Percentiles rank a stretch among this genome's conserved stretches.
Conservation (phyloP, 2,797 vertebrate species). For the Poecile montanus region DNA sequence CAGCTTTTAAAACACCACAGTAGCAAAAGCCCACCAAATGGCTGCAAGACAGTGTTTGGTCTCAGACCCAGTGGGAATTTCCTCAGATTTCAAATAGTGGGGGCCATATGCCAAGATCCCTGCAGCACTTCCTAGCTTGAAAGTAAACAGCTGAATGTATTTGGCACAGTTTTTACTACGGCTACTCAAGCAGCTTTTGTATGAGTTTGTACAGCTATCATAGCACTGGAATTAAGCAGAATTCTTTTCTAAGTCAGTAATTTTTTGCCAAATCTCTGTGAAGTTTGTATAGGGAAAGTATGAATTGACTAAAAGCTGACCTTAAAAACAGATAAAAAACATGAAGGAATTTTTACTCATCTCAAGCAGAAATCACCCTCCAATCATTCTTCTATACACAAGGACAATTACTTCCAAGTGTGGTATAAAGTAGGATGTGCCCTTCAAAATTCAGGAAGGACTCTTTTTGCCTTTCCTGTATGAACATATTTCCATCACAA, state of each 20-base stretch:
- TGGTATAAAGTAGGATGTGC: not conserved
- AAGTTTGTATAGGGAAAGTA: not conserved
- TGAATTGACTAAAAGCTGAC: not conserved
- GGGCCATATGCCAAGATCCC: constrained; percentile 31
- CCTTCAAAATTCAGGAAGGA: not conserved
- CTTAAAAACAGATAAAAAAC: not conserved
- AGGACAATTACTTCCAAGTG: not conserved
- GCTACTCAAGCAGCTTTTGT: not conserved
- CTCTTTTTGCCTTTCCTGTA: not conserved
- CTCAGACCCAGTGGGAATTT: constrained; percentile 58
- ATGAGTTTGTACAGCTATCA: not conserved
- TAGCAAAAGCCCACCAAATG: constrained; percentile 46
- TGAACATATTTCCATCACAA: not conserved
- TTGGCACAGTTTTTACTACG: constrained; percentile 31
- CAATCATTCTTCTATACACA: not conserved
- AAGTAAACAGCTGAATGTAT: constrained; percentile 48
- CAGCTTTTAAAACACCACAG: not conserved
- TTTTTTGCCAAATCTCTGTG: not conserved
- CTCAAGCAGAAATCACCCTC: not conserved
- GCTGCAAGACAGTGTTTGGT: constrained; percentile 46
- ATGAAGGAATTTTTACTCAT: not conserved
- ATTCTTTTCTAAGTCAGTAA: not conserved
- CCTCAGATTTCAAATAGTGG: constrained; percentile 44
- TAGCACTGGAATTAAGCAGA: not conserved
- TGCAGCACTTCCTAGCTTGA: constrained; percentile 13